Conservation (phyloP, 2,888 invertebrate species). For the Dicycla oo region DNA sequence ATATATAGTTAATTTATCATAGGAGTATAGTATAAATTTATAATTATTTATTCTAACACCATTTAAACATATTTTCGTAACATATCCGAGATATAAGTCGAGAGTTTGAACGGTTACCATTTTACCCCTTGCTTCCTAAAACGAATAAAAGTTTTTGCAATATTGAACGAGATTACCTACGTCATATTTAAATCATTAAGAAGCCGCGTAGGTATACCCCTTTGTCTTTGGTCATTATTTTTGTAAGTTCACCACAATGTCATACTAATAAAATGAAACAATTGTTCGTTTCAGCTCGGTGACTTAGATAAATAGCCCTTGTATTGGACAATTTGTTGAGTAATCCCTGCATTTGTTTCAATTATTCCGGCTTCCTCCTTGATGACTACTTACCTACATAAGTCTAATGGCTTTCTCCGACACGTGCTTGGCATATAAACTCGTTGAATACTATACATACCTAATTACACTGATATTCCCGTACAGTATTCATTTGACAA, state of each 20-base stretch:
- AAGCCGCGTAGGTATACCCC: background rate
- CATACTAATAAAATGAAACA: slow-evolving; percentile 80
- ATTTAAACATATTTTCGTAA: background rate
- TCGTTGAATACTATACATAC: slow-evolving; percentile 65
- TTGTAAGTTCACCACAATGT: slow-evolving; percentile 65
- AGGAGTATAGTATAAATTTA: background rate
- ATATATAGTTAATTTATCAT: background rate
- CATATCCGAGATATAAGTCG: no score
- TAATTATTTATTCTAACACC: background rate
- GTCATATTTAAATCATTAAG: background rate
- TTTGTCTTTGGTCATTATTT: slow-evolving; percentile 34
- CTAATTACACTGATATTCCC: slow-evolving; percentile 75
- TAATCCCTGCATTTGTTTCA: slow-evolving; percentile 90
- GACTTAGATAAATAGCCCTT: slow-evolving; percentile 89
- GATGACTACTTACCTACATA: slow-evolving; percentile 80
- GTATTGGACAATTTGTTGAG: slow-evolving; percentile 90
- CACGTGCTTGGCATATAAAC: slow-evolving; percentile 83
- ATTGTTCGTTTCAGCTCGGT: slow-evolving; percentile 79
- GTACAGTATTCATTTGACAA: slow-evolving; percentile 71
- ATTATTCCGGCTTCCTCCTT: slow-evolving; percentile 87
- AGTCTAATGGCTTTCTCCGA: slow-evolving; percentile 74
- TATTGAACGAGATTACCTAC: background rate
- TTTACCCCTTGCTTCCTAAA: background rate
- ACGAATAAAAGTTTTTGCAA: background rate
- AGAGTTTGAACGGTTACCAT: background rate